Conservation (phyloP, 2,113 vertebrate genomes). For the Tyto alba region DNA sequence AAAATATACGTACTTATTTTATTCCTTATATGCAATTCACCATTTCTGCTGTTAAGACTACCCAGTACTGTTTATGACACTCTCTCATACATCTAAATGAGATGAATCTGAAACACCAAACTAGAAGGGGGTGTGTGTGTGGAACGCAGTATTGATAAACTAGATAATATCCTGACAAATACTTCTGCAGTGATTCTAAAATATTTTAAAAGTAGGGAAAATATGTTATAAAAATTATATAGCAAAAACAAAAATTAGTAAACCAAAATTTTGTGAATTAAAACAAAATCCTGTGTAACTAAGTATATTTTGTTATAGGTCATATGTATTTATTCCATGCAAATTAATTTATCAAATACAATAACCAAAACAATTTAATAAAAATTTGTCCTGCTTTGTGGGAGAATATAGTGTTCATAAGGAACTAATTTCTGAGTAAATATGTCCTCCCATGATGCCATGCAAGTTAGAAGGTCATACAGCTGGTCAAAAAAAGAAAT, state of each 20-base stretch:
- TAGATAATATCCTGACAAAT: not conserved
- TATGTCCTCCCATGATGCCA: not conserved
- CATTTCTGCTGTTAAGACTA: not conserved
- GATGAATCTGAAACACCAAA: not conserved
- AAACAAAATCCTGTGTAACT: not conserved
- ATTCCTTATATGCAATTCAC: not conserved
- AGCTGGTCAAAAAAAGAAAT: not conserved
- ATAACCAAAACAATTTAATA: accelerated
- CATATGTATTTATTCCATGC: not conserved
- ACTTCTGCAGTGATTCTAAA: not conserved
- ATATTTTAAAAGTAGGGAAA: not conserved
- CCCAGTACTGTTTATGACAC: not conserved
- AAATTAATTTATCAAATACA: not conserved
- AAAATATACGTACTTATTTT: not conserved
- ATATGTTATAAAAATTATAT: not conserved
- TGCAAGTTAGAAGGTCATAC: not conserved
- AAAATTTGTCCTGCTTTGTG: not conserved
- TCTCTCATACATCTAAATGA: not conserved
- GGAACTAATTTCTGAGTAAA: not conserved
- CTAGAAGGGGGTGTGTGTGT: accelerated
- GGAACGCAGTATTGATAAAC: not conserved
- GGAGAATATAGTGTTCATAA: not conserved
- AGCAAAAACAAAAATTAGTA: not conserved
- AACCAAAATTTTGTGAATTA: not conserved
- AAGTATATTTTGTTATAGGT: not conserved